These are phyloP conservation scores for Penaeus japonicus DNA, from an alignment of 1,140 invertebrate species.

Conservation along the genomic window DNA sequence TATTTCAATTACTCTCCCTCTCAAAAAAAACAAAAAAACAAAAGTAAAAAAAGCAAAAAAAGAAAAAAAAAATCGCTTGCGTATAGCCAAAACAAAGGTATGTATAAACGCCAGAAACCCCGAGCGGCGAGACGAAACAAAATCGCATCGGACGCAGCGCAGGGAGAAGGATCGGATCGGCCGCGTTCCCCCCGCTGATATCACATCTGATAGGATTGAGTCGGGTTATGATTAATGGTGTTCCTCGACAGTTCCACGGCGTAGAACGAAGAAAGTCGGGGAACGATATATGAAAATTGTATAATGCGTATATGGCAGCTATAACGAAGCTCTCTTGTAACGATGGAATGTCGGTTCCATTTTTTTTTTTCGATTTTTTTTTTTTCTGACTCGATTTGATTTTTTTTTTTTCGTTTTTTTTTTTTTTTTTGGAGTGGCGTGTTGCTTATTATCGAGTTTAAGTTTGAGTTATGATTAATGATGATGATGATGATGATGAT, in stretches of 20 bases:
- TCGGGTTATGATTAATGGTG: conserved; percentile 51
- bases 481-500: too few relatives aligned
- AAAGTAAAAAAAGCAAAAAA: too few relatives aligned
- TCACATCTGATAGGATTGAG: conserved; percentile 54
- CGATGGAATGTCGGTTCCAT: too few relatives aligned
- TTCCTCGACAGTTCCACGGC: conserved; percentile 45
- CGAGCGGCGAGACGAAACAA: conserved; percentile 16
- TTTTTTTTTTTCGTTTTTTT: too few relatives aligned
- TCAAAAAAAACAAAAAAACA: background rate
- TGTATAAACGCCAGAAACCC: background rate
- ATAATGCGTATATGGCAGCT: conserved; percentile 52
- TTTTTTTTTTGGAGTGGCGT: too few relatives aligned
- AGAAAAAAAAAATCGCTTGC: too few relatives aligned
- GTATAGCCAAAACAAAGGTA: background rate
- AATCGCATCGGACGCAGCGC: conserved; percentile 11
- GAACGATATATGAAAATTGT: conserved; percentile 51
- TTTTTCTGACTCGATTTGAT: too few relatives aligned
- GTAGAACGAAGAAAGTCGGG: conserved; percentile 4
- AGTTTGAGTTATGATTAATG: too few relatives aligned
- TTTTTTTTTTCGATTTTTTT: too few relatives aligned
- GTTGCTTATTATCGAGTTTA: too few relatives aligned
- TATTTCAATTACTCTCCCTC: conserved; percentile 29
- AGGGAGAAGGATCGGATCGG: background rate
- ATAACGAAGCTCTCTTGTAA: conserved; percentile 23
- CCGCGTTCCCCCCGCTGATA: conserved; percentile 37